Percentiles rank a stretch among this genome's conserved stretches.
Conservation (phyloP, 2,888 invertebrate species). For the Griposia aprilina region DNA sequence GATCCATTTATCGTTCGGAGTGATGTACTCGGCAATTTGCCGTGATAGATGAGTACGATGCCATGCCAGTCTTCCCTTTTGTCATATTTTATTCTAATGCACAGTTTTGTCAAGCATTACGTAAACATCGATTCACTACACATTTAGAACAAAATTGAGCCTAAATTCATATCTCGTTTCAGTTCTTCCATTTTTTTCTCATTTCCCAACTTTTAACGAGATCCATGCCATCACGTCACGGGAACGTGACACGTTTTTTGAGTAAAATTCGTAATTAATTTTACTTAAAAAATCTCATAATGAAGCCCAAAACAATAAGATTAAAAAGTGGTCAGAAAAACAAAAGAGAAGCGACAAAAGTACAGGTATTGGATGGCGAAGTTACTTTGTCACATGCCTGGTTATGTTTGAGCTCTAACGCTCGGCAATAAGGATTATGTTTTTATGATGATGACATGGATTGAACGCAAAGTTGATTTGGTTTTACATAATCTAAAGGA, state of each 20-base stretch:
- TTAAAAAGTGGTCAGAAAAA: conserved; percentile 71
- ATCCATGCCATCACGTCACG: conserved; percentile 47
- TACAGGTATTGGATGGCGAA: conserved; percentile 65
- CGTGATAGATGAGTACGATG: conserved; percentile 68
- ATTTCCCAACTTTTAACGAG: conserved; percentile 33
- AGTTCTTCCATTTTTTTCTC: conserved; percentile 5
- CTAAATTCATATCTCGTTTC: not conserved
- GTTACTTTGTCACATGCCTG: conserved; percentile 33
- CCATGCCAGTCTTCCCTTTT: conserved; percentile 49
- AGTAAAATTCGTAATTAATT: conserved; percentile 70
- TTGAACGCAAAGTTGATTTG: conserved; percentile 71
- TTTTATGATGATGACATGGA: conserved; percentile 62
- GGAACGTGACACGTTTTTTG: conserved; percentile 64
- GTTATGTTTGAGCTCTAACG: conserved; percentile 50
- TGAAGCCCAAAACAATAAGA: conserved; percentile 69
- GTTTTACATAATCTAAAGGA: conserved; percentile 83
- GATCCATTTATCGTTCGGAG: conserved; percentile 69
- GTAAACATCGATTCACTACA: conserved; percentile 16
- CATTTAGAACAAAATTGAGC: conserved; percentile 3
- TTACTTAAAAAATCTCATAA: conserved; percentile 71
- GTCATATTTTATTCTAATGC: conserved; percentile 69
- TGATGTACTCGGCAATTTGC: conserved; percentile 68
- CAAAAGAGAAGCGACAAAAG: conserved; percentile 68
- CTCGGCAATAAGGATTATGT: conserved; percentile 67
- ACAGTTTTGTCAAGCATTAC: conserved; percentile 55